These are phyloP conservation scores for Chitala chitala DNA, from an alignment of 2,113 vertebrate species.

Conservation along the genomic window DNA sequence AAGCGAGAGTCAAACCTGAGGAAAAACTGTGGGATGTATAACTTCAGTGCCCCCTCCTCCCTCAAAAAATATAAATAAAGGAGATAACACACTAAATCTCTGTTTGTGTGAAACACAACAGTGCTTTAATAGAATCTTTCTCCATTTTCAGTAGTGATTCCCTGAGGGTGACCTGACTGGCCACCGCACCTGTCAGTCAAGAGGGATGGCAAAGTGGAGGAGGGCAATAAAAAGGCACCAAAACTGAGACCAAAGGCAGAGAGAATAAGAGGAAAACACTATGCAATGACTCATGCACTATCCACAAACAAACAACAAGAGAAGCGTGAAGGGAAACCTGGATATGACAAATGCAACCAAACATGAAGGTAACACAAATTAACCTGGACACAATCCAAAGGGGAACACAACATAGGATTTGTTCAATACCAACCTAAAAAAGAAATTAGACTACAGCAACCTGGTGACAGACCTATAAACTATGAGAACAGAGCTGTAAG, in stretches of 20 bases:
- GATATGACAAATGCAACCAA: background rate
- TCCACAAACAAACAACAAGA: background rate
- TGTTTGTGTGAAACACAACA: background rate
- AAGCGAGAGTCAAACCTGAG: background rate
- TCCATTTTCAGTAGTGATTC: background rate
- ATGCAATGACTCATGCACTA: too few species aligned
- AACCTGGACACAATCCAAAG: too few species aligned
- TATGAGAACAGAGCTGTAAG: too few species aligned
- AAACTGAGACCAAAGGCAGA: too few species aligned
- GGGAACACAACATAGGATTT: too few species aligned
- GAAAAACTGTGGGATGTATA: background rate
- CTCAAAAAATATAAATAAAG: constrained; percentile 1
- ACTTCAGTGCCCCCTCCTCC: background rate
- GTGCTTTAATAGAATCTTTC: background rate
- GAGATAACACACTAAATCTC: background rate
- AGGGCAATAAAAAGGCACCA: background rate
- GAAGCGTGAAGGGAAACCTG: background rate
- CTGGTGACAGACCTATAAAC: too few species aligned
- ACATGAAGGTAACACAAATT: too few species aligned
- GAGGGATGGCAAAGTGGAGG: background rate
- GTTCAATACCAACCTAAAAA: too few species aligned
- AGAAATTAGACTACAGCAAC: too few species aligned
- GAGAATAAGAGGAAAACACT: too few species aligned
- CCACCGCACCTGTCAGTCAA: background rate
- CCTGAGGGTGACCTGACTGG: background rate